Evolutionary conservation across 2,113 vertebrate species (phyloP), one percentile per base, ranked within the genome.

Genomic region (Synodontis membranacea): DNA sequence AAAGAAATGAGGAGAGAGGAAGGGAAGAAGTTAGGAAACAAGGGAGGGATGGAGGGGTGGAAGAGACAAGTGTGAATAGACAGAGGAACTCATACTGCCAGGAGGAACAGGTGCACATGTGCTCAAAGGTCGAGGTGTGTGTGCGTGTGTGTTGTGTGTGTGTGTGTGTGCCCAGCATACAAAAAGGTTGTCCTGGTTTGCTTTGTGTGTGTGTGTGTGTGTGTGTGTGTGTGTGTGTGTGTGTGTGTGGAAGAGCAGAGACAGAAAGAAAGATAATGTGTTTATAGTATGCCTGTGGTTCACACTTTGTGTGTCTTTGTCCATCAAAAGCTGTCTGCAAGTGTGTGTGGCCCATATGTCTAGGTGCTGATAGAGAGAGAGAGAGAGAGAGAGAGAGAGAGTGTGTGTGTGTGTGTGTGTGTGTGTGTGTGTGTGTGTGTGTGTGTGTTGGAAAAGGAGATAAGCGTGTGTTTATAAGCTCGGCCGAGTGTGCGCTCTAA

Each of bases 401-500:
- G 96, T 95, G 95, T 94, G 96, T 96, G 78, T 39, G 88, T 91
- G 90, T 89, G 88, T 50, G 81, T 68, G 74, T 80, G 74, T 68
- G 80, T 92, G 93, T 89, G 95, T 95, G 96, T 96, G 97, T 96
- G 96, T 96, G 96, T 96, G 95, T 94, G 96, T 96, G 97, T 98
- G 97, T 97, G 96, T 97, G 96, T 97, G 97, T 97, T 97, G 95
- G 95, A 96, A 96, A 94, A 94, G 94, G 93, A 92, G 97, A 99
- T 99, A 99, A 97, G 94, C 92, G 96, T 97, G 96, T 97, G 97
- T 98, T 99, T 98, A 97, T 98, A 98, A 98, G 97, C 97, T 97
- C 97, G 97, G 96, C 97, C 96, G 96, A 96, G 96, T 96, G 97
- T 95, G 96, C 95, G 95, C 95, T 95, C 96, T 99, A 99, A 99